phyloP scores from a whole-genome alignment of 2,888 invertebrate genomes.

The Holacanthella duospinosa region DNA sequence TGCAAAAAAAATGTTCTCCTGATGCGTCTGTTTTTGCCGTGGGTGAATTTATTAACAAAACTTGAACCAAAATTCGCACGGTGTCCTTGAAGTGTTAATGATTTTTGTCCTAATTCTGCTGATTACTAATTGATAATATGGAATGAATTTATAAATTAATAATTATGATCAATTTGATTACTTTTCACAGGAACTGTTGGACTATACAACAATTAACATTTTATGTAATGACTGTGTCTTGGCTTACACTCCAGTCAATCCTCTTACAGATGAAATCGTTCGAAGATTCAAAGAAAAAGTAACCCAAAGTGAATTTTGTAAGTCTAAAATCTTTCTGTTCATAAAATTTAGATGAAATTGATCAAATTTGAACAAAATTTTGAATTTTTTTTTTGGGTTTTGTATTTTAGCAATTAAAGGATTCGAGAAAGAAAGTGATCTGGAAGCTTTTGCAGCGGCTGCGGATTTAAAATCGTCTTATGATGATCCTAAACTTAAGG shows the following conservation, averaged over 20 bases:
- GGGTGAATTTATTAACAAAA: too few species aligned
- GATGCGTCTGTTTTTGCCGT: too few species aligned
- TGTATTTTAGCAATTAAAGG: neutral
- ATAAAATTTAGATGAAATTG: neutral
- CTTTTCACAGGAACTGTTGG: conserved; percentile 5
- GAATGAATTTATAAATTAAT: too few species aligned
- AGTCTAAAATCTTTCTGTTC: neutral
- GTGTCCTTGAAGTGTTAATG: too few species aligned
- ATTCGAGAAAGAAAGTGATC: neutral
- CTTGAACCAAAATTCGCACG: too few species aligned
- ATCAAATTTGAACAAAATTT: neutral
- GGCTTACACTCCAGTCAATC: conserved; percentile 22
- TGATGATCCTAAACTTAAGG: neutral
- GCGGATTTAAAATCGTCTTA: neutral
- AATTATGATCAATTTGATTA: too few species aligned
- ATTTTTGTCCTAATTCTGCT: too few species aligned
- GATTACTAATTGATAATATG: too few species aligned
- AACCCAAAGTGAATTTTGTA: neutral
- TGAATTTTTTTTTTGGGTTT: neutral
- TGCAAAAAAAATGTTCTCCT: too few species aligned
- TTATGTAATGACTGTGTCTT: conserved; percentile 20
- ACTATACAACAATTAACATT: conserved; percentile 9
- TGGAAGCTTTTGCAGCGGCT: neutral
- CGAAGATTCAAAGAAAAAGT: conserved; percentile 8
- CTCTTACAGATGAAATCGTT: conserved; percentile 14